Conservation (phyloP, 30 jellyfish, hydroid and myxozoan genomes). For the Haliclystus octoradiatus region DNA sequence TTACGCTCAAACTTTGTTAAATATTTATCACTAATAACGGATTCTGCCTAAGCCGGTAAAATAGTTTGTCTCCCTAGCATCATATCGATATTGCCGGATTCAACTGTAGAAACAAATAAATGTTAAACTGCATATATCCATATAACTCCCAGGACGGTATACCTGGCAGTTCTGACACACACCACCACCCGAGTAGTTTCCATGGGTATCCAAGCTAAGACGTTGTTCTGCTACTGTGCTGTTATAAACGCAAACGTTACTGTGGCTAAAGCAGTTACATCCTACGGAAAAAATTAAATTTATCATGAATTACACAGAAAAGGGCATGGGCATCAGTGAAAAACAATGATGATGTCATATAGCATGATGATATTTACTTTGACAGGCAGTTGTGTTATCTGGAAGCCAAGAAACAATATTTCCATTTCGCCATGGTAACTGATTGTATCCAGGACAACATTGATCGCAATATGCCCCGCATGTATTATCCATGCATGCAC, state of each 20-base stretch:
- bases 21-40: too few relatives aligned
- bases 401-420: slow-evolving; percentile 68
- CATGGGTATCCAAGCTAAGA: slow-evolving; percentile 53
- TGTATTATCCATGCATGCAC: slow-evolving; percentile 77
- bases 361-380: too few relatives aligned
- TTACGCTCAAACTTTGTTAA: too few relatives aligned
- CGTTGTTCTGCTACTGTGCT: slow-evolving; percentile 46
- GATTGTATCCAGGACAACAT: slow-evolving; percentile 89
- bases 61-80: too few relatives aligned
- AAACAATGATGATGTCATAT: too few relatives aligned
- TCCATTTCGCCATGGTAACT: slow-evolving; percentile 82
- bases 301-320: too few relatives aligned
- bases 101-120: too few relatives aligned
- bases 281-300: slow-evolving; percentile 13
- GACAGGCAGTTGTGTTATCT: slow-evolving; percentile 71
- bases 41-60: too few relatives aligned
- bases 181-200: slow-evolving; percentile 95
- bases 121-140: too few relatives aligned
- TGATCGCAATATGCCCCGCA: slow-evolving; percentile 79
- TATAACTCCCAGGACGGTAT: too few relatives aligned
- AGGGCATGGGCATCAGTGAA: neutral
- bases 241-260: slow-evolving; percentile 55
- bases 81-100: too few relatives aligned
- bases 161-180: slow-evolving; percentile 83
- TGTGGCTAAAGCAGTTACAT: slow-evolving; percentile 84